Conservation (phyloP, 92 coral and sea anemone species). For the Phenganax stokvisi region DNA sequence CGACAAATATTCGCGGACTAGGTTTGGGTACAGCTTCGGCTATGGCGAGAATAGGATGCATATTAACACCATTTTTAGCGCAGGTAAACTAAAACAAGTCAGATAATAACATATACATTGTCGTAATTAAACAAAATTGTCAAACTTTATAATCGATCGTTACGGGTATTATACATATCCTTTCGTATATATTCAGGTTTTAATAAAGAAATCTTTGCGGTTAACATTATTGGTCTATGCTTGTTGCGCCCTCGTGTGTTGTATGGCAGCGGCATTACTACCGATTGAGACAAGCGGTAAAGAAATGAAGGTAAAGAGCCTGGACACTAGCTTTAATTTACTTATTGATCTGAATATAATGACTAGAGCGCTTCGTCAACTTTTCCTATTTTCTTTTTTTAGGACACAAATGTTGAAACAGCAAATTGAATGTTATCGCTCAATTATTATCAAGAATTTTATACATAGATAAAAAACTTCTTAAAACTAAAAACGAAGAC, state of each 20-base stretch:
- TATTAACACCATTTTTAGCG: conserved; percentile 74
- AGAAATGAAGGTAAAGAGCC: conserved; percentile 73
- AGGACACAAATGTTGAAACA: too few relatives aligned
- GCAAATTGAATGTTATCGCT: too few relatives aligned
- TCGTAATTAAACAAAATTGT: too few relatives aligned
- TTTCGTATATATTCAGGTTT: conserved; percentile 55
- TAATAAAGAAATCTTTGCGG: conserved; percentile 64
- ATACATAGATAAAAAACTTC: too few relatives aligned
- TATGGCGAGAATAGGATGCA: conserved; percentile 80
- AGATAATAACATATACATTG: neutral
- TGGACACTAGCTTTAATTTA: too few relatives aligned
- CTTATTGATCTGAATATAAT: too few relatives aligned
- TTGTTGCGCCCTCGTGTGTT: conserved; percentile 58
- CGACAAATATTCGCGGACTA: conserved; percentile 69
- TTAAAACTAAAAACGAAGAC: too few relatives aligned
- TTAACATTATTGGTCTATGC: conserved; percentile 74
- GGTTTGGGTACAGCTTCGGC: conserved; percentile 76
- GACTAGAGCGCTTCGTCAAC: too few relatives aligned
- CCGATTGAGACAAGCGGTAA: conserved; percentile 91
- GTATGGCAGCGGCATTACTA: conserved; percentile 62
- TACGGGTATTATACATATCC: neutral
- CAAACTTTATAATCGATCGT: too few relatives aligned
- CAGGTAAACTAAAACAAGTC: conserved; percentile 55
- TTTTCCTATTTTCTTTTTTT: too few relatives aligned
- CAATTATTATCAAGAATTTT: too few relatives aligned